Conservation (phyloP, 1,140 invertebrate genomes). For the Drosophila gunungcola region DNA sequence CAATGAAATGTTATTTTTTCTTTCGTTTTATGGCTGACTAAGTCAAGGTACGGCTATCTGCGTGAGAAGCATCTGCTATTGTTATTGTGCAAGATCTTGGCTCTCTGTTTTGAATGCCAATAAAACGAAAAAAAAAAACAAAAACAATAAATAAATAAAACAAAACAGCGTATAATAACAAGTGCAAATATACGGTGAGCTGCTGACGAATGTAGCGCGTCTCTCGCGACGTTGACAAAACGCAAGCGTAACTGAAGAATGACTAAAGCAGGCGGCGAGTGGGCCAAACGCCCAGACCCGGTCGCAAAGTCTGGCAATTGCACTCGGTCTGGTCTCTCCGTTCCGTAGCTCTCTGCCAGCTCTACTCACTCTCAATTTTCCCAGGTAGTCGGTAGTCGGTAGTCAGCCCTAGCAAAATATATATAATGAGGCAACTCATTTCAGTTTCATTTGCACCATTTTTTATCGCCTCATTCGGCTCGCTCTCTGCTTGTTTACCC, state of each 20-base stretch:
- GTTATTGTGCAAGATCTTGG: constrained; percentile 2
- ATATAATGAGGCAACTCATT: constrained; percentile 42
- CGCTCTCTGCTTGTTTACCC: constrained; percentile 25
- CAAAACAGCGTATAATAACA: constrained; percentile 10
- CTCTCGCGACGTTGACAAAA: constrained; percentile 79
- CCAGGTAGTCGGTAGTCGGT: constrained; percentile 10
- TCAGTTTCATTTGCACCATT: constrained; percentile 38
- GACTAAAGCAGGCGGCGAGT: constrained; percentile 75
- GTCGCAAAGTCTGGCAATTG: constrained; percentile 54
- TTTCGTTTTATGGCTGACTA: constrained; percentile 41
- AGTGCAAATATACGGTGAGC: constrained; percentile 25
- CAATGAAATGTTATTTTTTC: constrained; percentile 31
- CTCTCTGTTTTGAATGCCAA: constrained; percentile 37
- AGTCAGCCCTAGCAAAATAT: background rate
- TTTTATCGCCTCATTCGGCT: constrained; percentile 7
- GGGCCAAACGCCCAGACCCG: constrained; percentile 62
- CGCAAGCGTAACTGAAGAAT: constrained; percentile 81
- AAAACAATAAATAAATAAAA: too few species aligned
- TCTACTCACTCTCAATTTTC: constrained; percentile 14
- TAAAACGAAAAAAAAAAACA: constrained; percentile 1
- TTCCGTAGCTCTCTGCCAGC: constrained; percentile 7
- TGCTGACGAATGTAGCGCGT: constrained; percentile 43
- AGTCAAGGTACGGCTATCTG: constrained; percentile 41
- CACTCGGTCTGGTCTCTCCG: constrained; percentile 27
- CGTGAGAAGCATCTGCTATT: constrained; percentile 20